Base-by-base conservation (phyloP, 2,797 vertebrate species). In the Sebastes ruberrimus region DNA sequence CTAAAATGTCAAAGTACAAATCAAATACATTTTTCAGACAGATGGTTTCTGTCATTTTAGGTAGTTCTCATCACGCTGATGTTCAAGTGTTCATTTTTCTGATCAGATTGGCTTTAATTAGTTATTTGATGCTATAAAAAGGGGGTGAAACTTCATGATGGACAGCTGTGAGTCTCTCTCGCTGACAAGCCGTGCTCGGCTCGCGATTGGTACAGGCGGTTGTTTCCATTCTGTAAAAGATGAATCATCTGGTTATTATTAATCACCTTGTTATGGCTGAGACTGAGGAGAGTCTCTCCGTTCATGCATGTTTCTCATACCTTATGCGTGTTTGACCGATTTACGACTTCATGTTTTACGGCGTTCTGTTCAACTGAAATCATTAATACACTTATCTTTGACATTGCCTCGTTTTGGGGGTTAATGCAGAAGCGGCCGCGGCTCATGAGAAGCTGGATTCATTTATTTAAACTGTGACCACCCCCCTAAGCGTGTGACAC, bases 381-480 rank as follows among this genome's bases (percentile, higher is more conserved):
- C 61, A 70, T 89, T 82, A 79, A 83, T 79, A 76, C 64, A 71
- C 72, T 77, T 66, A 78, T 82, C 74, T 86, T 64, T 77, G 82
- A 81, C 79, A 46, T 76, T 35, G 53, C 74, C 18, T 73, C 8
- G 22, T 86, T 83, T 76, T 66, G 28, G 42, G 53, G 76, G 83
- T 76, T 78, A 53, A 74, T 42, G 62, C 52, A 74, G 74, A 46
- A 27, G 25, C 13, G 9, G 53, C 55, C 52, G 32, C 18, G 6
- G 53, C 76, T 77, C 52, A 42, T 23, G 46, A 69, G 57, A 76
- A 53, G 56, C 69, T 32, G 25, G 28, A 53, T 56, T 78, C 57
- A 88, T 92, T 90, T 91, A 85, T 93, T 92, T 90, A 83, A 90
- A 88, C 82, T 82, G 85, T 68, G 81, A 83, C 83, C 79, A 62